Percentiles rank a stretch among this genome's conserved stretches.
phyloP scores from a whole-genome alignment of 2,888 invertebrate genomes.

The Epinotia brunnichana region DNA sequence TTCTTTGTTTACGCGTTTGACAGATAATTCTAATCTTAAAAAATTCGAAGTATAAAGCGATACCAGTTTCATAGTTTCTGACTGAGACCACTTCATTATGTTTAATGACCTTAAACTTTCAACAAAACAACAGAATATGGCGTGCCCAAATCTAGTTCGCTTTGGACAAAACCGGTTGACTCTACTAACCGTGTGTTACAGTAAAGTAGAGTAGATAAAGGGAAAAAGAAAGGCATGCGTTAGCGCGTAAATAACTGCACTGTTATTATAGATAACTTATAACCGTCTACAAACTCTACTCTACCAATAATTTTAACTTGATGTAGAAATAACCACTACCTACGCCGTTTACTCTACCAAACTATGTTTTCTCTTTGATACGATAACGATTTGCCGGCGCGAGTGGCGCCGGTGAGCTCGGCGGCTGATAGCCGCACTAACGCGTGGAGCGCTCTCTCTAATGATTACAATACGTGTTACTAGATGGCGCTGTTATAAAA shows the following conservation, averaged over 20 bases:
- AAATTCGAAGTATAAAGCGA: too few species aligned
- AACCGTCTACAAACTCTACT: not conserved
- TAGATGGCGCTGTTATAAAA: conserved; percentile 32
- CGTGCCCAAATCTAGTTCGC: not conserved
- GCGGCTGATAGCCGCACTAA: not conserved
- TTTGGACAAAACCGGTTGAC: not conserved
- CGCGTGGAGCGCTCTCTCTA: not conserved
- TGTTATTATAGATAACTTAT: not conserved
- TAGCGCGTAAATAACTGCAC: not conserved
- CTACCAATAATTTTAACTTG: not conserved
- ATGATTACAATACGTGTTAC: not conserved
- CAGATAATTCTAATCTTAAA: too few species aligned
- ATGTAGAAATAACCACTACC: not conserved
- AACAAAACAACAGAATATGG: not conserved
- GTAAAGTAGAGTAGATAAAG: not conserved
- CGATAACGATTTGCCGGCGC: not conserved
- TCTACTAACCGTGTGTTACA: not conserved
- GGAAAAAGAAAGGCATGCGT: not conserved
- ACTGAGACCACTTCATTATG: not conserved
- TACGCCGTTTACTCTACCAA: not conserved
- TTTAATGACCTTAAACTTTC: not conserved
- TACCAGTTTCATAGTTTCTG: not conserved
- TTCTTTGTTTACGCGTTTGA: too few species aligned
- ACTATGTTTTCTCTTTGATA: not conserved
- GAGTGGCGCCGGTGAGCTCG: conserved; percentile 4